Conservation (phyloP, 2,797 vertebrate species). For the Streptopelia turtur region DNA sequence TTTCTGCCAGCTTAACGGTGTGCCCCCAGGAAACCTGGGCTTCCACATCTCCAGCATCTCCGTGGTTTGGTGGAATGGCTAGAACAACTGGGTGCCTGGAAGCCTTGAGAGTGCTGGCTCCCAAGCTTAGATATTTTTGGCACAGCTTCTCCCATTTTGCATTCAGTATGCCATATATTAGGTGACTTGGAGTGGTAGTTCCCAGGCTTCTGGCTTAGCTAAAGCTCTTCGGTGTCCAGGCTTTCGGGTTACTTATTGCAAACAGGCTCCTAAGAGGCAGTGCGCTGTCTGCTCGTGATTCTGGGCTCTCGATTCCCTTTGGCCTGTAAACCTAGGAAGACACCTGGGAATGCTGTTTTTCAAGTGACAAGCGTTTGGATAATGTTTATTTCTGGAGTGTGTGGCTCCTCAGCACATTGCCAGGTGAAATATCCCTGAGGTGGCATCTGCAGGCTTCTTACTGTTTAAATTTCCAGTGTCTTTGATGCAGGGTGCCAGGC, state of each 20-base stretch:
- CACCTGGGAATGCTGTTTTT: not conserved
- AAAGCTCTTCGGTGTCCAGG: not conserved
- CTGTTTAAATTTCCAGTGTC: not conserved
- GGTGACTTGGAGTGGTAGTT: not conserved
- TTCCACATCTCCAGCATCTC: not conserved
- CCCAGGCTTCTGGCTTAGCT: not conserved
- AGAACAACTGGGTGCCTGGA: not conserved
- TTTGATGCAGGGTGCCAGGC: not conserved
- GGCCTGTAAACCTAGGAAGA: not conserved
- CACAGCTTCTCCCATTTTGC: not conserved
- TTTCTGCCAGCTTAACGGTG: not conserved
- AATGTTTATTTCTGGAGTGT: not conserved
- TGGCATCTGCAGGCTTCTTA: not conserved
- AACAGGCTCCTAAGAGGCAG: not conserved
- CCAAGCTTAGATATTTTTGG: not conserved
- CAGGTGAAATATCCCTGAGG: not conserved
- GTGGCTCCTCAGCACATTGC: not conserved
- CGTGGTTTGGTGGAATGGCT: not conserved
- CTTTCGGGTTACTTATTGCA: not conserved
- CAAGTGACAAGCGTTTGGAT: not conserved
- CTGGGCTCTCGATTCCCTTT: not conserved
- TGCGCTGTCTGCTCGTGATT: fast-evolving
- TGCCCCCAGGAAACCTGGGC: not conserved
- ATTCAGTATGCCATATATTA: not conserved
- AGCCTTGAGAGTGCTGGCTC: not conserved